Percentiles rank a stretch among this genome's conserved stretches.
Conservation (phyloP, 2,797 vertebrate genomes). For the Mormyrus hasselquistii region DNA sequence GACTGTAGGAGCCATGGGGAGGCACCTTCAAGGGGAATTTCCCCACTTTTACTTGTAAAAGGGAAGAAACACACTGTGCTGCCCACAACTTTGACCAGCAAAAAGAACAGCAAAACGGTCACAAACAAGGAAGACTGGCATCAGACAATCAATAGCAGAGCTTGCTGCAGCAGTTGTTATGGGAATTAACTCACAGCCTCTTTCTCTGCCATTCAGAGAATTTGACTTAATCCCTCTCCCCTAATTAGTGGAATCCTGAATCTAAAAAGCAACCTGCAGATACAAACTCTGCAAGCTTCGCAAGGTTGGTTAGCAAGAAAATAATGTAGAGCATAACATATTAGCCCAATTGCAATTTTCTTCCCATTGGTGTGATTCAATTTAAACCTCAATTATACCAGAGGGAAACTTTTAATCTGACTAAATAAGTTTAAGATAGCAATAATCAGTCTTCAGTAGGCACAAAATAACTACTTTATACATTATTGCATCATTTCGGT, state of each 20-base stretch:
- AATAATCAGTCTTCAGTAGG: not conserved
- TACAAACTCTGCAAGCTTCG: not conserved
- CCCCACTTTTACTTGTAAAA: not conserved
- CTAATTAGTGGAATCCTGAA: not conserved
- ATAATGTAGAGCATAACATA: not conserved
- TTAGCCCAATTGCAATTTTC: not conserved
- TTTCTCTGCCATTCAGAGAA: not conserved
- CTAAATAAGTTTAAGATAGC: not conserved
- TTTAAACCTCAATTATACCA: not conserved
- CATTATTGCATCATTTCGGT: not conserved
- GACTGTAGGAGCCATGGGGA: not conserved
- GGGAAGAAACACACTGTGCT: not conserved
- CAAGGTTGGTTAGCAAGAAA: not conserved
- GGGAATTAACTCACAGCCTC: not conserved
- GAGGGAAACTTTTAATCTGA: not conserved
- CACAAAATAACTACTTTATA: not conserved
- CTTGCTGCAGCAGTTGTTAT: constrained; percentile 1
- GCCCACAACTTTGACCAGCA: not conserved
- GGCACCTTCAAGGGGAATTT: not conserved
- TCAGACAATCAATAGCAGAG: not conserved
- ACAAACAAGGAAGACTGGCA: not conserved
- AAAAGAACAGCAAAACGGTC: not conserved
- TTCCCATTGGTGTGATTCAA: not conserved
- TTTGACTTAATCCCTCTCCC: not conserved
- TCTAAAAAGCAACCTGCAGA: not conserved